phyloP scores from a whole-genome alignment of 2,888 invertebrate species.

The Hermaeophaga mercurialis region DNA sequence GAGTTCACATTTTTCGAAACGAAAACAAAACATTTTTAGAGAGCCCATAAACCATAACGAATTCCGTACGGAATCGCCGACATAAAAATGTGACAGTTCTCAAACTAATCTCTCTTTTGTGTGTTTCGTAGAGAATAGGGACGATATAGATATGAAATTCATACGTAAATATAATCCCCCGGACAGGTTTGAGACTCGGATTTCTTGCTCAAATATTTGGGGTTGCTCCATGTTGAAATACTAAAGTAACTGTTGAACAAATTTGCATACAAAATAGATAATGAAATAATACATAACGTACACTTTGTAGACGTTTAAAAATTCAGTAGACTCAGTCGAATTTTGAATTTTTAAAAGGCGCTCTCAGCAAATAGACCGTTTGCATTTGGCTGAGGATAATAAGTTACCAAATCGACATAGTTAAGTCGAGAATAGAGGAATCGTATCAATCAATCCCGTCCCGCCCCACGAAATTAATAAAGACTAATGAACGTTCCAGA shows the following conservation, averaged over 20 bases:
- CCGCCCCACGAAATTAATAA: constrained; percentile 34
- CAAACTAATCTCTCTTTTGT: constrained; percentile 47
- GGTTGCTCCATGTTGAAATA: constrained; percentile 1
- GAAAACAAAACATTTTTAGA: constrained; percentile 41
- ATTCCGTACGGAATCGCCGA: constrained; percentile 43
- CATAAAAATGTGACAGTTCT: constrained; percentile 45
- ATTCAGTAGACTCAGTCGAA: not conserved
- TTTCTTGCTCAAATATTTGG: constrained; percentile 26
- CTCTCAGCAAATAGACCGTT: too few relatives aligned
- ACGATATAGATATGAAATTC: constrained; percentile 49
- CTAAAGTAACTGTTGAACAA: constrained; percentile 10
- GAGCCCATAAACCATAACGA: constrained; percentile 44
- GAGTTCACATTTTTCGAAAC: constrained; percentile 33
- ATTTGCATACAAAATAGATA: constrained; percentile 6
- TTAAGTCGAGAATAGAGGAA: not conserved
- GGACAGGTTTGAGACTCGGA: constrained; percentile 42
- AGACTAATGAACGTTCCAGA: constrained; percentile 40
- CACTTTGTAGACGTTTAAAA: not conserved
- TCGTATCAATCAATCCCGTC: not conserved
- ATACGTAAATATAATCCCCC: constrained; percentile 48
- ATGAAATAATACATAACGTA: not conserved
- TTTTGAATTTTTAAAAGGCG: too few relatives aligned
- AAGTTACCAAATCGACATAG: too few relatives aligned
- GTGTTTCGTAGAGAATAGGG: constrained; percentile 35
- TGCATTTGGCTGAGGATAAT: too few relatives aligned